A percentile compares a stretch with the other conserved stretches of the same genome.
Conservation (phyloP, 2,888 invertebrate species). For the Dryobotodes eremita region DNA sequence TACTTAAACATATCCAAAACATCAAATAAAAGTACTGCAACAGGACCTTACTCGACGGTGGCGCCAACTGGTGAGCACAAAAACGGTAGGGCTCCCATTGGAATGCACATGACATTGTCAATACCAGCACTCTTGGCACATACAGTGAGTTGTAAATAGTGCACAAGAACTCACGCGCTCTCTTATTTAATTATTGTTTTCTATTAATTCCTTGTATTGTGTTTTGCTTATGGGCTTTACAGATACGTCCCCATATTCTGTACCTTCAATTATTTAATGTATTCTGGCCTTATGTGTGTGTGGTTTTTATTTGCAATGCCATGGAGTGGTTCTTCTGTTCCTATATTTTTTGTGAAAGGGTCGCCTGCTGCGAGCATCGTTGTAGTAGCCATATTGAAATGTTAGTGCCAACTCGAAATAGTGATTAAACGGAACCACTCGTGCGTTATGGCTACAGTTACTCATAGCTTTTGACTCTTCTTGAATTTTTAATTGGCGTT, state of each 20-base stretch:
- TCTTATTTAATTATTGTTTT: no score
- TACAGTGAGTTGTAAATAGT: no score
- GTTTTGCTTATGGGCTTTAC: neutral
- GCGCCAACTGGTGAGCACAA: no score
- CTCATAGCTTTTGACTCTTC: conserved; percentile 26
- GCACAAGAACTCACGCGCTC: no score
- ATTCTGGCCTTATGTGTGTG: neutral
- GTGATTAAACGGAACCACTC: conserved; percentile 52
- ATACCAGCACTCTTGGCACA: neutral
- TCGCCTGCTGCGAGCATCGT: conserved; percentile 39
- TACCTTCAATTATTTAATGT: neutral
- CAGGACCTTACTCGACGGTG: no score
- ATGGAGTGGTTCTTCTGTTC: conserved; percentile 32
- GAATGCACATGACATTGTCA: neutral
- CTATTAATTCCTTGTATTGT: neutral
- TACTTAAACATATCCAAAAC: no score
- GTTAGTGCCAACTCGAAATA: conserved; percentile 60
- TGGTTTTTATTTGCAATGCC: neutral
- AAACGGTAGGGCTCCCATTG: no score
- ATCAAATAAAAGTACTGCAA: no score
- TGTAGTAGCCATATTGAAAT: conserved; percentile 61
- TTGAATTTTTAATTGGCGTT: conserved; percentile 28
- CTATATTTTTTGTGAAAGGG: neutral
- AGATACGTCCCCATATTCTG: neutral
- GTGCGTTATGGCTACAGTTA: conserved; percentile 40